Evolutionary conservation across 1,140 invertebrate genomes (phyloP).

Genomic region (Drosophila saltans): DNA sequence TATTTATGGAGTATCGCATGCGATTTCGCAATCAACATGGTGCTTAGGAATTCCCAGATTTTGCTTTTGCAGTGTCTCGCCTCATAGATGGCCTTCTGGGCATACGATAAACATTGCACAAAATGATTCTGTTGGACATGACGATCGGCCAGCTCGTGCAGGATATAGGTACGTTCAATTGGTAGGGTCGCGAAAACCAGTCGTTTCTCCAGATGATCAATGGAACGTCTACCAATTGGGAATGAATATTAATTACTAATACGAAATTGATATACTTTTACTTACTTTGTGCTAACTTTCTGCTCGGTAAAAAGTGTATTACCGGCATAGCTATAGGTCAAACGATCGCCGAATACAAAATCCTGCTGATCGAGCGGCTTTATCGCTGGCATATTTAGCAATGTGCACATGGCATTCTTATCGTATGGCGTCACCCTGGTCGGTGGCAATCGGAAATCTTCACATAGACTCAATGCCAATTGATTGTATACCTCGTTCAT

Average conservation of each 20-base stretch:
- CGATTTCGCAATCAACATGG: constrained; percentile 67
- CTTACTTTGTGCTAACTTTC: constrained; percentile 40
- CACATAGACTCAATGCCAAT: constrained; percentile 61
- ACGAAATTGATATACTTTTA: background rate
- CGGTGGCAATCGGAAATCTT: constrained; percentile 43
- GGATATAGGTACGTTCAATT: constrained; percentile 71
- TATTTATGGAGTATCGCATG: constrained; percentile 69
- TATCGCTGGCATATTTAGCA: constrained; percentile 40
- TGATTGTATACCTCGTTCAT: constrained; percentile 79
- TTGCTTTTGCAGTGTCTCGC: constrained; percentile 54
- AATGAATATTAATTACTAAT: background rate
- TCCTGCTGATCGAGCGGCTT: constrained; percentile 46
- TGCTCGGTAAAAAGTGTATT: constrained; percentile 19
- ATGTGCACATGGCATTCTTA: constrained; percentile 51
- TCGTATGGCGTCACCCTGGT: constrained; percentile 48
- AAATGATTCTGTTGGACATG: constrained; percentile 58
- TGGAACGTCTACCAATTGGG: constrained; percentile 9
- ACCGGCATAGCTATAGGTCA: constrained; percentile 41
- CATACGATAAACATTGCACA: constrained; percentile 53
- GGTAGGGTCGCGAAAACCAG: constrained; percentile 57
- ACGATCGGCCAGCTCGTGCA: constrained; percentile 67
- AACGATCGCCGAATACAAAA: constrained; percentile 65
- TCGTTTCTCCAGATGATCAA: constrained; percentile 48
- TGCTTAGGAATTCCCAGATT: constrained; percentile 67
- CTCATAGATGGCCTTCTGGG: constrained; percentile 52